These are phyloP conservation scores for Melanogrammus aeglefinus DNA, from an alignment of 2,797 vertebrate species.

Conservation along the genomic window DNA sequence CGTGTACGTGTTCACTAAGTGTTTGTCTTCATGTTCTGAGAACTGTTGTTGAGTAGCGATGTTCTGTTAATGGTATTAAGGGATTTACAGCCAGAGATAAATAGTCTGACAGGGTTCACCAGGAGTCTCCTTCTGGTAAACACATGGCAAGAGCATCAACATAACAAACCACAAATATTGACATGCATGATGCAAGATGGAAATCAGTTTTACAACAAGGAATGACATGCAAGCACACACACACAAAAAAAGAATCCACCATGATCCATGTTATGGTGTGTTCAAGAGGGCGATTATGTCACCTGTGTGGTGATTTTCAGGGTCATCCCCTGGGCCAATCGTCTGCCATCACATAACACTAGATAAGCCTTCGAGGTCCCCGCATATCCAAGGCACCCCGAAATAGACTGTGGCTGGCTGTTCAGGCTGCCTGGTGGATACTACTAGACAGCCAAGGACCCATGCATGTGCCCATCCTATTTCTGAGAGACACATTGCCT, in stretches of 20 bases:
- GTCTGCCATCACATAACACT: conserved; percentile 43
- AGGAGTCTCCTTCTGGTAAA: conserved; percentile 34
- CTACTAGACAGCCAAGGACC: conserved; percentile 47
- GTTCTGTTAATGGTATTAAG: conserved; percentile 28
- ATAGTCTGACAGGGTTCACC: conserved; percentile 47
- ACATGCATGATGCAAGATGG: not conserved
- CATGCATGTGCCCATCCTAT: not conserved
- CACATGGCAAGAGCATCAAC: not conserved
- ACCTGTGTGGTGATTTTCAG: conserved; percentile 38
- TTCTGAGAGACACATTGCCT: not conserved
- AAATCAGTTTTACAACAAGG: not conserved
- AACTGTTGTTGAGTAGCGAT: not conserved
- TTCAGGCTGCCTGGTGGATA: conserved; percentile 41
- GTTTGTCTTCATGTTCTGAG: conserved; percentile 1
- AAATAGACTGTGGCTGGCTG: conserved; percentile 54
- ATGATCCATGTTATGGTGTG: not conserved
- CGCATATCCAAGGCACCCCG: conserved; percentile 50
- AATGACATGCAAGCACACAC: not conserved
- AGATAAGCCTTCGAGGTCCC: conserved; percentile 62
- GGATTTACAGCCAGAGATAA: conserved; percentile 44
- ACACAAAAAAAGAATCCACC: not conserved
- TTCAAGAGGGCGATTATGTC: conserved; percentile 38
- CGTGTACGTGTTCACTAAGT: not conserved
- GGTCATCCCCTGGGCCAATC: conserved; percentile 52
- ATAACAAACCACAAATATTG: not conserved